phyloP scores from a whole-genome alignment of 2,888 invertebrate genomes.

The Rhopalosiphum nymphaeae region DNA sequence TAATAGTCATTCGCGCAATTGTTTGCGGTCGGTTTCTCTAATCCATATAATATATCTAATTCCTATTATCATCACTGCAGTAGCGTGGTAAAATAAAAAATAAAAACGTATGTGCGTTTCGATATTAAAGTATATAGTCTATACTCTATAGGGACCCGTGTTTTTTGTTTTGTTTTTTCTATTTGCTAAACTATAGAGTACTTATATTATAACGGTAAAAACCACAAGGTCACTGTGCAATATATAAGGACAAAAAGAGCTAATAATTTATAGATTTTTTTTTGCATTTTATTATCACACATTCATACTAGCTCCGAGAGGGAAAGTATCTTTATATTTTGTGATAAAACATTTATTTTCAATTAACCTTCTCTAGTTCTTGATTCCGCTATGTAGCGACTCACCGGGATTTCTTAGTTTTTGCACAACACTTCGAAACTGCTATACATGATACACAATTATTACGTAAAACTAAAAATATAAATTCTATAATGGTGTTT shows the following conservation, averaged over 20 bases:
- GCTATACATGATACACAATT: background rate
- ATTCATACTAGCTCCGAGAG: background rate
- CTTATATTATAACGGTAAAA: conserved; percentile 40
- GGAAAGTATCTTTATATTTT: background rate
- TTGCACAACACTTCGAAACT: conserved; percentile 13
- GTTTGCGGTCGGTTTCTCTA: conserved; percentile 50
- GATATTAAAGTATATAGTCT: background rate
- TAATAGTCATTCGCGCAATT: conserved; percentile 37
- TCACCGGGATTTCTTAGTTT: conserved; percentile 50
- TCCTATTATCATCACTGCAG: conserved; percentile 22
- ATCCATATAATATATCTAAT: conserved; percentile 22
- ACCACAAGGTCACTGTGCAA: conserved; percentile 41
- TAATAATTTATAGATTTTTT: conserved; percentile 20
- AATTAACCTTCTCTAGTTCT: background rate
- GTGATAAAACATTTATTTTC: background rate
- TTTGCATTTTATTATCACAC: background rate
- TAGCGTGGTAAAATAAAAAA: conserved; percentile 18
- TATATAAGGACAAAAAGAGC: conserved; percentile 17
- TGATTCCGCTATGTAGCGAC: background rate
- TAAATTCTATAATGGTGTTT: too few species aligned
- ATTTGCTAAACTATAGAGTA: background rate
- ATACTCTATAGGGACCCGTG: background rate
- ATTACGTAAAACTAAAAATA: background rate
- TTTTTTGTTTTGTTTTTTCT: conserved; percentile 16
- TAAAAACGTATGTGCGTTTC: background rate